phyloP scores from a whole-genome alignment of 2,797 vertebrate genomes.

The Percopsis omiscomaycus region DNA sequence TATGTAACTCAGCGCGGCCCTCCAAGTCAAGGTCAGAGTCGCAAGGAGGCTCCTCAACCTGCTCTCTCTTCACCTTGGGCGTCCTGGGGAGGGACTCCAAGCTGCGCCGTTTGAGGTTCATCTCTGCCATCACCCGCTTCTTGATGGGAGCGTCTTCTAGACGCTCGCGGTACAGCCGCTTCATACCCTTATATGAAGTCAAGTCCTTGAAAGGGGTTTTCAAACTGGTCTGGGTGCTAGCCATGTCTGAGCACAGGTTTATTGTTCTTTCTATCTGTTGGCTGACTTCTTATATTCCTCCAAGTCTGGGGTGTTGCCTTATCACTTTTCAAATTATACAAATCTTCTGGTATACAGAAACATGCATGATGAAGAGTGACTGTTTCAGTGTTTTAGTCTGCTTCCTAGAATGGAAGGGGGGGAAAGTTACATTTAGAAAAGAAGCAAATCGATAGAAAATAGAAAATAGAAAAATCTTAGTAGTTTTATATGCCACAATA shows the following conservation, averaged over 20 bases:
- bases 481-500: neutral
- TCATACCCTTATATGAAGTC: conserved; percentile 79
- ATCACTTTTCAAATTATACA: conserved; percentile 62
- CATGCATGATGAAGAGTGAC: conserved; percentile 72
- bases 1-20: conserved; percentile 73
- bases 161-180: conserved; percentile 78
- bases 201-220: conserved; percentile 81
- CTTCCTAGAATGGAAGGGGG: conserved; percentile 55
- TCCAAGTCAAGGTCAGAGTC: conserved; percentile 74
- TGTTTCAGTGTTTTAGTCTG: conserved; percentile 50
- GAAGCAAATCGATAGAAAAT: neutral
- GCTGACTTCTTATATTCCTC: conserved; percentile 48
- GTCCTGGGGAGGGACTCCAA: conserved; percentile 79
- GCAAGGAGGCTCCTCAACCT: conserved; percentile 73
- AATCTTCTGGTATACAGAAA: conserved; percentile 66
- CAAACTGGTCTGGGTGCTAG: conserved; percentile 79
- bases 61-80: conserved; percentile 89
- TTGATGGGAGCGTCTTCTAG: conserved; percentile 86
- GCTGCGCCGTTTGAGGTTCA: conserved; percentile 82
- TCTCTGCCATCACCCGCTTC: conserved; percentile 89
- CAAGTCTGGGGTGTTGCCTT: conserved; percentile 33
- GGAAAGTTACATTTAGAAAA: conserved; percentile 33
- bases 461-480: neutral
- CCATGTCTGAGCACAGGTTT: conserved; percentile 67
- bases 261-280: conserved; percentile 44